phyloP scores from a whole-genome alignment of 1,140 invertebrate genomes.

The Druon quercuslanigerum region DNA sequence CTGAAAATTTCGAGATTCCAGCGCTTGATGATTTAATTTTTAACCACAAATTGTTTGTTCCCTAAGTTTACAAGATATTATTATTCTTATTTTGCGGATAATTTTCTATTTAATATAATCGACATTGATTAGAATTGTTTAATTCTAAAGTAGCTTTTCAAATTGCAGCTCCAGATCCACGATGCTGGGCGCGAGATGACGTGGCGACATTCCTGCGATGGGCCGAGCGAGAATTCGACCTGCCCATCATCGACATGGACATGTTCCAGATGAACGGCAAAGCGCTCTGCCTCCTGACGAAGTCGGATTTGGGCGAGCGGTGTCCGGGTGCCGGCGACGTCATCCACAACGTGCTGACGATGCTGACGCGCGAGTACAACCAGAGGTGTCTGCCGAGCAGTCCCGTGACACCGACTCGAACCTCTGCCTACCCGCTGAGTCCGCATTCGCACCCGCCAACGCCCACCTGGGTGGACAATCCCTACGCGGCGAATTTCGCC shows the following conservation, averaged over 20 bases:
- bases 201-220: slow-evolving; percentile 92
- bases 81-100: too few relatives aligned
- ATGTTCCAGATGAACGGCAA: slow-evolving; percentile 99
- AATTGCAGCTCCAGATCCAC: slow-evolving; percentile 87
- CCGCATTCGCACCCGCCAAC: slow-evolving; percentile 87
- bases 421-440: slow-evolving; percentile 83
- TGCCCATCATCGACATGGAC: slow-evolving; percentile 93
- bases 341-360: slow-evolving; percentile 93
- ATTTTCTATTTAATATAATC: too few relatives aligned
- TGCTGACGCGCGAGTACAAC: slow-evolving; percentile 88
- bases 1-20: too few relatives aligned
- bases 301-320: slow-evolving; percentile 91
- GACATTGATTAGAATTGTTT: neutral
- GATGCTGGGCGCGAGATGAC: slow-evolving; percentile 93
- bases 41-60: too few relatives aligned
- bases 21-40: too few relatives aligned
- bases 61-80: too few relatives aligned
- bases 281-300: slow-evolving; percentile 91
- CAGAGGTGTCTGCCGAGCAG: slow-evolving; percentile 86
- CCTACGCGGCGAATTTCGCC: slow-evolving; percentile 78
- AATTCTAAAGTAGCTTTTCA: slow-evolving; percentile 32
- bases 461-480: slow-evolving; percentile 84
- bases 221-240: slow-evolving; percentile 94
- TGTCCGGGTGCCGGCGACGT: slow-evolving; percentile 95
- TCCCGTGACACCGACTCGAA: slow-evolving; percentile 89